A percentile compares a stretch with the other conserved stretches of the same genome.
Conservation (phyloP, 2,113 vertebrate species). For the Psettodes erumei region DNA sequence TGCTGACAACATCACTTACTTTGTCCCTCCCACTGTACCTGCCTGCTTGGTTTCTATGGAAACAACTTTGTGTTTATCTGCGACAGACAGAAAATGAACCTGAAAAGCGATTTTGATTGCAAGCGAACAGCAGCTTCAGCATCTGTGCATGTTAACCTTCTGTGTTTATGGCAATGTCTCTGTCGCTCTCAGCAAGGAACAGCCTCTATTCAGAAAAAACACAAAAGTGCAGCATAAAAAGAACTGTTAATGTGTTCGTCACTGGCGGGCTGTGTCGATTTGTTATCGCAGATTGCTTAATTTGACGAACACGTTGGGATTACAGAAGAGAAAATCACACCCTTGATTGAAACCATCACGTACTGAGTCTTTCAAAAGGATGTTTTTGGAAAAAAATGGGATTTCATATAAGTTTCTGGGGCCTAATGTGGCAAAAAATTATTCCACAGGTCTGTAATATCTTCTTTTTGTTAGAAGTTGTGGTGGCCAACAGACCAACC, state of each 20-base stretch:
- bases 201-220: slow-evolving; percentile 11
- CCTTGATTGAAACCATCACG: slow-evolving; percentile 15
- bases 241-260: slow-evolving; percentile 21
- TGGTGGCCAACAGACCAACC: no score
- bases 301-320: neutral
- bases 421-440: neutral
- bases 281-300: slow-evolving; percentile 8
- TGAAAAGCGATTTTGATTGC: slow-evolving; percentile 14
- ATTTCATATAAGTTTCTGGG: neutral
- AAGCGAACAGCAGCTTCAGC: slow-evolving; percentile 21
- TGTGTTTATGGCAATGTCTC: neutral
- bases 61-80: slow-evolving; percentile 37
- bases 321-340: slow-evolving; percentile 17
- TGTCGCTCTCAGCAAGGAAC: neutral
- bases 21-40: slow-evolving; percentile 9
- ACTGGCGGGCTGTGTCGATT: slow-evolving; percentile 2
- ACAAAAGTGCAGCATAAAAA: slow-evolving; percentile 33
- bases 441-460: neutral
- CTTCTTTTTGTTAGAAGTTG: no score
- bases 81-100: slow-evolving; percentile 17
- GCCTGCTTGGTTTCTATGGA: slow-evolving; percentile 44
- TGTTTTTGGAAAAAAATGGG: neutral
- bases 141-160: neutral
- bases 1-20: neutral
- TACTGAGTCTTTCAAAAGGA: neutral